Evolutionary conservation across 2,797 vertebrate genomes (phyloP).

Genomic region (Propithecus deckenii): DNA sequence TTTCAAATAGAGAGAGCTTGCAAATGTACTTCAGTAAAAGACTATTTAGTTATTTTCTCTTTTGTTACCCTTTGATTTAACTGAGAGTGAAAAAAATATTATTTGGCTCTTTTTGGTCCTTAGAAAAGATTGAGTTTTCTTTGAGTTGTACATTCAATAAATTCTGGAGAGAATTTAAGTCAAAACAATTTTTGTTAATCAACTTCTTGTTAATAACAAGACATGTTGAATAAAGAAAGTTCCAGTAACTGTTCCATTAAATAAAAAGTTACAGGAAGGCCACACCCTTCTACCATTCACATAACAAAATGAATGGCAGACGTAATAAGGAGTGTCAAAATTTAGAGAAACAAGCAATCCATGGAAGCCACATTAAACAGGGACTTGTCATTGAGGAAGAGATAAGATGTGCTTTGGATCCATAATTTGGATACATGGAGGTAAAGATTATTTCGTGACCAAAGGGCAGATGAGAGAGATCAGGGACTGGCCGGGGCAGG

Average conservation of each 20-base stretch:
- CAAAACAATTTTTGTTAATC: not conserved
- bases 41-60: not conserved
- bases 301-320: not conserved
- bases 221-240: not conserved
- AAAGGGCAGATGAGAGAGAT: not conserved
- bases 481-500: not conserved
- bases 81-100: not conserved
- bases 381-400: not conserved
- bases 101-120: not conserved
- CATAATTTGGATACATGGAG: not conserved
- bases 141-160: not conserved
- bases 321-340: not conserved
- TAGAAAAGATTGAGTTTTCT: not conserved
- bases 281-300: not conserved
- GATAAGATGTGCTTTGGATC: not conserved
- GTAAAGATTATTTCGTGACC: not conserved
- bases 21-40: not conserved
- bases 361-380: not conserved
- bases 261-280: not conserved
- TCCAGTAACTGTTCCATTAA: not conserved
- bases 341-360: not conserved
- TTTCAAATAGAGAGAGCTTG: not conserved
- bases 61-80: slow-evolving; percentile 3
- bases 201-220: not conserved
- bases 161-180: not conserved